Percentiles rank a stretch among this genome's conserved stretches.
phyloP scores from a whole-genome alignment of 92 coral and sea anemone genomes.

The Epizoanthus scotinus region DNA sequence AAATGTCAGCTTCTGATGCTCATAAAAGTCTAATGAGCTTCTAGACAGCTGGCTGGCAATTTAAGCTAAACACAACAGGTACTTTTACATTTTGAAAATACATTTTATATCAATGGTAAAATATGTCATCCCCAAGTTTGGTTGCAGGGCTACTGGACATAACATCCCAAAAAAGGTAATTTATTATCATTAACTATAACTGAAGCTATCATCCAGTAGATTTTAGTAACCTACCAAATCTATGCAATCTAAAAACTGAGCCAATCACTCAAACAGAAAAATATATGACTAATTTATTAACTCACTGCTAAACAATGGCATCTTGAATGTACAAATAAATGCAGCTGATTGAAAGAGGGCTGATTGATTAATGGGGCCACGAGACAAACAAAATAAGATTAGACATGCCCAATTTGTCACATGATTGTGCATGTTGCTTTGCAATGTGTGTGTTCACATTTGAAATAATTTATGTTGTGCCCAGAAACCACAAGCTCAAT shows the following conservation, averaged over 20 bases:
- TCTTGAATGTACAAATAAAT: slow-evolving; percentile 12
- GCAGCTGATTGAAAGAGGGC: slow-evolving; percentile 15
- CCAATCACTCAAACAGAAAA: slow-evolving; percentile 4
- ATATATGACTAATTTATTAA: slow-evolving; percentile 31
- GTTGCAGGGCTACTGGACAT: background rate
- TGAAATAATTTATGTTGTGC: slow-evolving; percentile 6
- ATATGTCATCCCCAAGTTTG: background rate
- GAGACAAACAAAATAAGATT: slow-evolving; percentile 3
- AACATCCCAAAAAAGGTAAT: background rate
- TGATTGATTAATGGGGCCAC: slow-evolving; percentile 10
- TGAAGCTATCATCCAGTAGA: background rate
- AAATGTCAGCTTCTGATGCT: slow-evolving; percentile 44
- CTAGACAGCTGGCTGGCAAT: slow-evolving; percentile 36
- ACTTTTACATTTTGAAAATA: slow-evolving; percentile 17
- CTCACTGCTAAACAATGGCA: slow-evolving; percentile 28
- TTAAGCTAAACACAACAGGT: slow-evolving; percentile 30
- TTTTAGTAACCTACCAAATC: slow-evolving; percentile 7
- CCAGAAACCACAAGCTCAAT: slow-evolving; percentile 9
- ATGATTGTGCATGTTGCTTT: background rate
- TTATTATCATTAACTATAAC: too few species aligned
- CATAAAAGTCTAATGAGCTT: slow-evolving; percentile 41
- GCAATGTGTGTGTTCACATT: background rate
- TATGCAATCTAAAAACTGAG: background rate
- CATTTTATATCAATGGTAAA: too few species aligned
- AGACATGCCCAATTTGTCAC: slow-evolving; percentile 6